A percentile compares a stretch with the other conserved stretches of the same genome.
phyloP scores from a whole-genome alignment of 2,113 vertebrate genomes.

The Dasyornis broadbenti region DNA sequence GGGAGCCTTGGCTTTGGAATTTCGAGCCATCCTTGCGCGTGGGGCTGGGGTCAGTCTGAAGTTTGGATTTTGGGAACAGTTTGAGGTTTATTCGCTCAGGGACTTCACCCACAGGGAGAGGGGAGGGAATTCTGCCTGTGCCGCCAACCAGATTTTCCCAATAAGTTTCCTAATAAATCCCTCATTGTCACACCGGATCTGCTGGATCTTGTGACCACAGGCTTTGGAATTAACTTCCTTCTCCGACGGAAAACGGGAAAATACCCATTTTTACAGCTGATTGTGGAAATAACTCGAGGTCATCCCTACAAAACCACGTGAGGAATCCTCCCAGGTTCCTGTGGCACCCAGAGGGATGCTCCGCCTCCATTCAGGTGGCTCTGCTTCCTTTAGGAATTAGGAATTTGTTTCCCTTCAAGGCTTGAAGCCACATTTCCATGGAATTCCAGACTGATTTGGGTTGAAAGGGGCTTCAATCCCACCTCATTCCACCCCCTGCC shows the following conservation, averaged over 20 bases:
- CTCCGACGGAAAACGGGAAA: neutral
- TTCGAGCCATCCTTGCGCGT: conserved; percentile 14
- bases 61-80: neutral
- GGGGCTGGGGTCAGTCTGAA: neutral
- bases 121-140: neutral
- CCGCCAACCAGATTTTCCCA: neutral
- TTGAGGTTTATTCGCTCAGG: neutral
- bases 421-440: neutral
- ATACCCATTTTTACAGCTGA: neutral
- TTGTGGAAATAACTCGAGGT: neutral
- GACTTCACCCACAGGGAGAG: neutral
- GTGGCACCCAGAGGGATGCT: neutral
- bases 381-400: too few relatives aligned
- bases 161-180: neutral
- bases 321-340: neutral
- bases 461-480: neutral
- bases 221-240: neutral
- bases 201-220: neutral
- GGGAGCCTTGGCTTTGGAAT: conserved; percentile 8
- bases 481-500: neutral
- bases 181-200: neutral
- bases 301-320: accelerated
- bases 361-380: neutral
- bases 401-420: neutral
- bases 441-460: neutral